These are phyloP conservation scores for Sebastes schlegelii DNA, from an alignment of 2,113 vertebrate genomes.

Conservation along the genomic window DNA sequence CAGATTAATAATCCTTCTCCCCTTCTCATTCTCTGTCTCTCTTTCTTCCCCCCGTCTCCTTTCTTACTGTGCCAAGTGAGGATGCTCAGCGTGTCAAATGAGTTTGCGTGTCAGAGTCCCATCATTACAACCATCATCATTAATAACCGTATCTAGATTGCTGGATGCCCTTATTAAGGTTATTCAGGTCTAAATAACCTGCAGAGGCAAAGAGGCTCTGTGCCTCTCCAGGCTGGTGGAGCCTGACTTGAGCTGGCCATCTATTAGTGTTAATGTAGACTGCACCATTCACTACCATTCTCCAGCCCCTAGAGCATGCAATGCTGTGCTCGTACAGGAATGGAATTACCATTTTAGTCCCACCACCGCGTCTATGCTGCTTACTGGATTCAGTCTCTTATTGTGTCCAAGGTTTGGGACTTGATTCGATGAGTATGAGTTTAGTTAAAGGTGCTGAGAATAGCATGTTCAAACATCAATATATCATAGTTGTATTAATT, in stretches of 20 bases:
- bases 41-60: slow-evolving; percentile 24
- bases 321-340: slow-evolving; percentile 17
- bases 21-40: slow-evolving; percentile 52
- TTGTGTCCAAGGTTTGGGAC: slow-evolving; percentile 12
- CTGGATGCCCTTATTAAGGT: slow-evolving; percentile 75
- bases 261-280: slow-evolving; percentile 66
- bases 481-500: slow-evolving; percentile 45
- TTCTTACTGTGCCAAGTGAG: slow-evolving; percentile 61
- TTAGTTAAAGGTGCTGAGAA: slow-evolving; percentile 31
- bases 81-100: slow-evolving; percentile 75
- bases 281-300: slow-evolving; percentile 61
- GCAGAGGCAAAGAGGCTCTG: slow-evolving; percentile 15
- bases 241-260: slow-evolving; percentile 49
- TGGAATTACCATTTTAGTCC: slow-evolving; percentile 56
- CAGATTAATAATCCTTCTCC: slow-evolving; percentile 83
- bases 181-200: slow-evolving; percentile 73
- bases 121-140: slow-evolving; percentile 76
- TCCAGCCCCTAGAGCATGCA: slow-evolving; percentile 56
- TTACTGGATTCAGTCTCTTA: neutral
- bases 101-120: slow-evolving; percentile 75
- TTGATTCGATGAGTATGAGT: slow-evolving; percentile 22
- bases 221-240: slow-evolving; percentile 29
- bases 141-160: slow-evolving; percentile 69
- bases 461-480: slow-evolving; percentile 38
- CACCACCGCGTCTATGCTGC: slow-evolving; percentile 13